phyloP scores from a whole-genome alignment of 2,797 vertebrate species.

The Gallinago nigripennis region DNA sequence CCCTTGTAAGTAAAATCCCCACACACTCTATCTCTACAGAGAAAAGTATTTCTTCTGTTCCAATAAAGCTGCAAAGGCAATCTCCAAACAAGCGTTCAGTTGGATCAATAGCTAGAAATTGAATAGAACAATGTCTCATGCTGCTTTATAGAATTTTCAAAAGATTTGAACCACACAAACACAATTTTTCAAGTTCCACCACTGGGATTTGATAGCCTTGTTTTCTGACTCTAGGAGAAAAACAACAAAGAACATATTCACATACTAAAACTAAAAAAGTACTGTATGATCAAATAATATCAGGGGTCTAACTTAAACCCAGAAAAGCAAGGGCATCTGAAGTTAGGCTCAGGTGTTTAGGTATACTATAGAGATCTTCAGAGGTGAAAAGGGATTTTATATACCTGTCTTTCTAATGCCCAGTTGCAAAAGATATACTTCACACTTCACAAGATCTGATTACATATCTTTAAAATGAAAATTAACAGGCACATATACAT shows the following conservation, averaged over 20 bases:
- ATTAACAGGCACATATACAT: not conserved
- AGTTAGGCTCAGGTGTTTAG: not conserved
- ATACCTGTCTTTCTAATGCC: not conserved
- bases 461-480: not conserved
- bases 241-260: slow-evolving; percentile 15
- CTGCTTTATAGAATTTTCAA: slow-evolving; percentile 76
- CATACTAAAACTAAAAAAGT: not conserved
- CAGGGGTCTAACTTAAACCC: not conserved
- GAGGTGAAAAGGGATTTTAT: not conserved
- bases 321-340: not conserved
- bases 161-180: slow-evolving; percentile 62
- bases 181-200: slow-evolving; percentile 66
- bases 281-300: not conserved
- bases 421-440: not conserved
- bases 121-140: slow-evolving; percentile 73
- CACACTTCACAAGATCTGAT: not conserved
- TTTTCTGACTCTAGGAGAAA: slow-evolving; percentile 9
- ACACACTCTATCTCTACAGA: slow-evolving; percentile 23
- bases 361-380: not conserved
- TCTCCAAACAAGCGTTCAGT: slow-evolving; percentile 67
- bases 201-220: slow-evolving; percentile 61
- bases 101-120: slow-evolving; percentile 74
- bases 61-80: slow-evolving; percentile 68
- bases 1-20: slow-evolving; percentile 37
- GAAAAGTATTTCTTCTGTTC: slow-evolving; percentile 61